phyloP scores from a whole-genome alignment of 2,797 vertebrate species.

The Galaxias olidus region DNA sequence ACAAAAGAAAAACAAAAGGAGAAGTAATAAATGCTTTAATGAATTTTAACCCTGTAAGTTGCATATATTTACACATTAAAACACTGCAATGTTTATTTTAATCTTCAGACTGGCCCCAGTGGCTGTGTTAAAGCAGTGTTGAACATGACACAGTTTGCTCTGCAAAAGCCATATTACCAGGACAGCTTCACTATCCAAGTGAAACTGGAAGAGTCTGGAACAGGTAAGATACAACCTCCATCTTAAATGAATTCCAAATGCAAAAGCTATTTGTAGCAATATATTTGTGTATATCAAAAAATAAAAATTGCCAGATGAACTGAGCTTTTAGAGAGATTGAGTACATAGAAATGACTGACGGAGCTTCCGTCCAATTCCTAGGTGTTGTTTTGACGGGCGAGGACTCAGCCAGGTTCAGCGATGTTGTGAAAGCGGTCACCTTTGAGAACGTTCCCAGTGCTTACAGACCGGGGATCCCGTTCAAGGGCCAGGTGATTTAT shows the following conservation, averaged over 20 bases:
- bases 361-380: slow-evolving; percentile 18
- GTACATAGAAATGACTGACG: no score
- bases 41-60: no score
- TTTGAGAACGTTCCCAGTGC: slow-evolving; percentile 55
- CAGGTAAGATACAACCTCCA: slow-evolving; percentile 62
- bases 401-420: slow-evolving; percentile 28
- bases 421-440: slow-evolving; percentile 28
- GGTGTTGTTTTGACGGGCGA: slow-evolving; percentile 56
- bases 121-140: slow-evolving; percentile 72
- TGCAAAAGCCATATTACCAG: slow-evolving; percentile 20
- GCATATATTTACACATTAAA: no score
- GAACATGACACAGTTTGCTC: slow-evolving; percentile 56
- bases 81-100: background rate
- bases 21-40: no score
- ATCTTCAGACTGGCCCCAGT: slow-evolving; percentile 69
- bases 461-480: slow-evolving; percentile 64
- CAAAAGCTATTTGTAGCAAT: no score
- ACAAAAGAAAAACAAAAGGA: no score
- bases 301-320: no score
- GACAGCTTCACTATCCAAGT: slow-evolving; percentile 58
- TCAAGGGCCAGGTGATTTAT: slow-evolving; percentile 69
- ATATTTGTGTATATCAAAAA: no score
- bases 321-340: no score
- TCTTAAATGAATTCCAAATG: no score
- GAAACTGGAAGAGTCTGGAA: slow-evolving; percentile 72